Conservation (phyloP, 1,140 invertebrate genomes). For the Aplysia californica region DNA sequence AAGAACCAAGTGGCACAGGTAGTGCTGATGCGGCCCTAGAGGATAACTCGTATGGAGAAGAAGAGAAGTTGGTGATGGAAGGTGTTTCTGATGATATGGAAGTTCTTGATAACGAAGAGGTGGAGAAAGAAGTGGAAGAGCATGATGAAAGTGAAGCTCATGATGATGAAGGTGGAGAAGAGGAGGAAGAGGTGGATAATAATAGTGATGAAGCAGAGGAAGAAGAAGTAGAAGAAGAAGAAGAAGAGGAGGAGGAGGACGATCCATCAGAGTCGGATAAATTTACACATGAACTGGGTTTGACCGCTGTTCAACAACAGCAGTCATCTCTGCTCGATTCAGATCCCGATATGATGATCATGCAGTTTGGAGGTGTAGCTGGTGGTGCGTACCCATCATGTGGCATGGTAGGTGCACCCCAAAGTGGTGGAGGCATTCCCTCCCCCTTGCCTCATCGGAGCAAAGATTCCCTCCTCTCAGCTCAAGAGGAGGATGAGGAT, state of each 20-base stretch:
- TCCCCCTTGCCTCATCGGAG: neutral
- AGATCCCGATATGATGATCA: slow-evolving; percentile 10
- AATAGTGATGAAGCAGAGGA: neutral
- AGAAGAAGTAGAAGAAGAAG: neutral
- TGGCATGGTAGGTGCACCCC: neutral
- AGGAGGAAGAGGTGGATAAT: slow-evolving; percentile 4
- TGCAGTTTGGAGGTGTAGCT: slow-evolving; percentile 19
- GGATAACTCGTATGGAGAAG: neutral
- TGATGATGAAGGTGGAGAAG: neutral
- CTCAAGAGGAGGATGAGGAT: neutral
- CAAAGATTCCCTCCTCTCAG: slow-evolving; percentile 6
- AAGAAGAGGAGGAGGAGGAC: slow-evolving; percentile 10
- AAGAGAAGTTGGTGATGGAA: neutral
- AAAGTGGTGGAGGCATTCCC: neutral
- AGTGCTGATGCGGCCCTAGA: neutral
- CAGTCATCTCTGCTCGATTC: neutral
- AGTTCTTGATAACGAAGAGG: neutral
- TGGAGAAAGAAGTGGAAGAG: neutral
- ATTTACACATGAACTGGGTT: neutral
- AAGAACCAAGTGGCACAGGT: neutral
- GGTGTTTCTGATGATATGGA: too few species aligned
- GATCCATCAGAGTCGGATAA: neutral
- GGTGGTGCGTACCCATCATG: too few species aligned
- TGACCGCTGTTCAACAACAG: neutral
- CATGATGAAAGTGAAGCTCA: neutral